Evolutionary conservation across 2,888 invertebrate species (phyloP).

Genomic region (Erebia ligea): DNA sequence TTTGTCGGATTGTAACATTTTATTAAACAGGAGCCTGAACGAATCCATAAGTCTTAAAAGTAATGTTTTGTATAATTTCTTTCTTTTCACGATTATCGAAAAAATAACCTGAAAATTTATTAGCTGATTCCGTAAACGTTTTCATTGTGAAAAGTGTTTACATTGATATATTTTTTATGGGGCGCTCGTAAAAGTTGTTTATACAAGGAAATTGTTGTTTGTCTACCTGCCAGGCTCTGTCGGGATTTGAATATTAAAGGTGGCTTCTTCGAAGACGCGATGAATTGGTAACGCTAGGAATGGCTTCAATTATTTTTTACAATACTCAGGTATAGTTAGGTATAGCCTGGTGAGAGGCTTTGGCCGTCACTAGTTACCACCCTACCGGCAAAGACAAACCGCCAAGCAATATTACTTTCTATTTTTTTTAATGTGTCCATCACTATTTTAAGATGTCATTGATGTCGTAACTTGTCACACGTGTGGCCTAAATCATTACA

Average conservation of each 20-base stretch:
- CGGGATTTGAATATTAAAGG: constrained; percentile 9
- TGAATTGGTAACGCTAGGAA: neutral
- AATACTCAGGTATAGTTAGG: too few relatives aligned
- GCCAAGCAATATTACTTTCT: too few relatives aligned
- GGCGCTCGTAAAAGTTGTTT: constrained; percentile 5
- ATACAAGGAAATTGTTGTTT: constrained; percentile 10
- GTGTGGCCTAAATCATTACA: too few relatives aligned
- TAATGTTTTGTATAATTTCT: neutral
- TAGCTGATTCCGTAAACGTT: neutral
- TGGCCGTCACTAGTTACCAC: too few relatives aligned
- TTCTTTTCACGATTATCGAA: neutral
- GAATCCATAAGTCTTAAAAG: too few relatives aligned
- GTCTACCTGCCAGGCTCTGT: neutral
- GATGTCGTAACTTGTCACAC: too few relatives aligned
- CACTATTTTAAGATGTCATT: too few relatives aligned
- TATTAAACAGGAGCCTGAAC: neutral
- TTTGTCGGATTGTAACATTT: neutral
- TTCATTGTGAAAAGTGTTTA: constrained; percentile 5
- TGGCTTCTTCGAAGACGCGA: neutral
- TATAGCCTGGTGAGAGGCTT: too few relatives aligned
- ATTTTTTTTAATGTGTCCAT: too few relatives aligned
- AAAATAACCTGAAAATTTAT: neutral
- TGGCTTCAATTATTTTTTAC: neutral
- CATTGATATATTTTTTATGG: constrained; percentile 3
- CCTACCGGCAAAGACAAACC: too few relatives aligned